These are phyloP conservation scores for Vanacampus margaritifer DNA, from an alignment of 2,113 vertebrate genomes.

Conservation along the genomic window DNA sequence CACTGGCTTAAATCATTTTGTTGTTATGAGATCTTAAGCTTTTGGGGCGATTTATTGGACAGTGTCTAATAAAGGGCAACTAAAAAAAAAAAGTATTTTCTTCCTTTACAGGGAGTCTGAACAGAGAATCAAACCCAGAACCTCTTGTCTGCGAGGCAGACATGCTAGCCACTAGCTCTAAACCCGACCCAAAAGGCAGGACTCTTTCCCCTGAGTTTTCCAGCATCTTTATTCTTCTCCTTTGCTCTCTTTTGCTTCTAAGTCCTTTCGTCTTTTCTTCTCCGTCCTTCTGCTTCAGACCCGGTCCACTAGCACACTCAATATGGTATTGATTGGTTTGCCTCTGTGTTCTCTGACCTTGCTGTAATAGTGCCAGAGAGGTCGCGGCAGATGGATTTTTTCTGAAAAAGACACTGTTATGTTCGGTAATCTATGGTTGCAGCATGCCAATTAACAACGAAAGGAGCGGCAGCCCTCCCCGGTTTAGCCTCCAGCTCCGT, in stretches of 20 bases:
- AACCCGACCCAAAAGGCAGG: background rate
- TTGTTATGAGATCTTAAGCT: background rate
- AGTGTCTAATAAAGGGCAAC: background rate
- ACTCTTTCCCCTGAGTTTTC: background rate
- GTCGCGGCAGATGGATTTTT: slow-evolving; percentile 66
- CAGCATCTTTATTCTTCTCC: slow-evolving; percentile 9
- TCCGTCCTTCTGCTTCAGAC: slow-evolving; percentile 30
- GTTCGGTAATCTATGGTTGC: slow-evolving; percentile 65
- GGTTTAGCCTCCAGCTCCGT: slow-evolving; percentile 18
- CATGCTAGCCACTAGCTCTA: background rate
- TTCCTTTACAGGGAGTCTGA: too few species aligned
- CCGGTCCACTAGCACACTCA: slow-evolving; percentile 47
- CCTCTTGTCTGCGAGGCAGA: background rate
- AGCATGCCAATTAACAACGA: slow-evolving; percentile 56
- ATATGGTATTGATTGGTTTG: slow-evolving; percentile 67
- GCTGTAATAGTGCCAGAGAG: slow-evolving; percentile 63
- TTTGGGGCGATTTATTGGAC: background rate
- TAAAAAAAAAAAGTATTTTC: background rate
- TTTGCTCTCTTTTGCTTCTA: background rate
- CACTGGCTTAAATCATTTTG: background rate
- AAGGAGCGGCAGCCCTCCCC: slow-evolving; percentile 32
- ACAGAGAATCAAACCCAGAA: background rate
- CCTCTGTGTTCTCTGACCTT: slow-evolving; percentile 68
- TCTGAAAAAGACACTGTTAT: slow-evolving; percentile 65
- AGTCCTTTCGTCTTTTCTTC: slow-evolving; percentile 10